These are phyloP conservation scores for Hydrophis major DNA, from an alignment of 2,797 vertebrate genomes.

Conservation along the genomic window DNA sequence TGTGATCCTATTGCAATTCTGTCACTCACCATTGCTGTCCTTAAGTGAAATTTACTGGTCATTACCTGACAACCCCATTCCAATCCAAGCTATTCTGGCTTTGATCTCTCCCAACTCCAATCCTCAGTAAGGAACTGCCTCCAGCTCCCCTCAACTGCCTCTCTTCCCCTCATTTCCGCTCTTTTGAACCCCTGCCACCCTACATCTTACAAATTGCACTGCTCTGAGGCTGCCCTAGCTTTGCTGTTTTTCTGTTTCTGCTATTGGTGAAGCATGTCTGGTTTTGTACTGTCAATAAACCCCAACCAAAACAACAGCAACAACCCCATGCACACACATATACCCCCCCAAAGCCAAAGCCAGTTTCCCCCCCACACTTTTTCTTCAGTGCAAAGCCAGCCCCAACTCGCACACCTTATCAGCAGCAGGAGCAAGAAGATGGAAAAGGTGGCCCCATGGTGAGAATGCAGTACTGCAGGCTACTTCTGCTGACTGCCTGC, in stretches of 20 bases:
- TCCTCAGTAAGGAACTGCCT: background rate
- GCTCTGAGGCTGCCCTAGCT: background rate
- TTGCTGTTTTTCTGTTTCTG: too few relatives aligned
- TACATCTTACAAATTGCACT: background rate
- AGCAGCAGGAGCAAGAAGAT: background rate
- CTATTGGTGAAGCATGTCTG: too few relatives aligned
- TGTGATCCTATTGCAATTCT: background rate
- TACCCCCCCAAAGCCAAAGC: background rate
- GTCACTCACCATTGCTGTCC: background rate
- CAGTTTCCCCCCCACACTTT: background rate
- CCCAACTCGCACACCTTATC: background rate
- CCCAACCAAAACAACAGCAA: too few relatives aligned
- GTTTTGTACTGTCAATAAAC: too few relatives aligned
- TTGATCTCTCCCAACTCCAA: background rate
- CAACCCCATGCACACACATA: too few relatives aligned
- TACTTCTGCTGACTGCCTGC: too few relatives aligned
- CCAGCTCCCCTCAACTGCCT: background rate
- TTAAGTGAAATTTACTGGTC: background rate
- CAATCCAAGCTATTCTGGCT: background rate
- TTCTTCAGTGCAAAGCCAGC: background rate
- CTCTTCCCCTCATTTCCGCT: background rate
- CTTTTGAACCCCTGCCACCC: background rate
- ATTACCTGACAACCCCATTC: background rate
- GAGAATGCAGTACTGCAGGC: too few relatives aligned
- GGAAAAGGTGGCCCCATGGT: background rate